These are phyloP conservation scores for Hymenopus coronatus DNA, from an alignment of 2,888 invertebrate genomes.

Conservation along the genomic window DNA sequence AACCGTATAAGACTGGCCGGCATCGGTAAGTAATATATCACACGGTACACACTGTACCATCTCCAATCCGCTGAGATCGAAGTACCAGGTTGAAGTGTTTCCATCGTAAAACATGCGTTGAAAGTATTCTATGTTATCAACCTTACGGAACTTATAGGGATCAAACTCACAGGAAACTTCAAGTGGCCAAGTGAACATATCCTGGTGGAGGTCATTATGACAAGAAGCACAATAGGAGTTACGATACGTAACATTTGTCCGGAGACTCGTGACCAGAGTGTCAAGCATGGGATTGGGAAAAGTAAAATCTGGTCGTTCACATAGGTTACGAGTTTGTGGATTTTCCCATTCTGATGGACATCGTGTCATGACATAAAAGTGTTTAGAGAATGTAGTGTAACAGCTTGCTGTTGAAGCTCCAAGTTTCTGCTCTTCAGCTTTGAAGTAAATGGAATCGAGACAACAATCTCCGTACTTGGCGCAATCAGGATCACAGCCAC, in stretches of 20 bases:
- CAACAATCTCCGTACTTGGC: slow-evolving; percentile 5
- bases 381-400: accelerated
- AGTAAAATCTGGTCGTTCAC: neutral
- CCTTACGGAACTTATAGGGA: neutral
- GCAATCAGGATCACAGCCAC: neutral
- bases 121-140: neutral
- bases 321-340: neutral
- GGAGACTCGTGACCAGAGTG: neutral
- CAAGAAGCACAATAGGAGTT: slow-evolving; percentile 4
- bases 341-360: slow-evolving; percentile 3
- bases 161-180: neutral
- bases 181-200: neutral
- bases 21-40: neutral
- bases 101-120: neutral
- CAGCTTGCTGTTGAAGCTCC: neutral
- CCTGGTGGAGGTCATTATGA: neutral
- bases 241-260: neutral
- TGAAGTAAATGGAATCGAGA: neutral
- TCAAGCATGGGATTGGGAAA: neutral
- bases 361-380: neutral
- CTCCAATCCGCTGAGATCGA: neutral
- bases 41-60: neutral
- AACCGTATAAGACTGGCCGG: neutral
- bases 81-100: neutral
- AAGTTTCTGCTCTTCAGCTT: neutral